phyloP scores from a whole-genome alignment of 2,113 vertebrate species.

The Chamaetylas fuelleborni region DNA sequence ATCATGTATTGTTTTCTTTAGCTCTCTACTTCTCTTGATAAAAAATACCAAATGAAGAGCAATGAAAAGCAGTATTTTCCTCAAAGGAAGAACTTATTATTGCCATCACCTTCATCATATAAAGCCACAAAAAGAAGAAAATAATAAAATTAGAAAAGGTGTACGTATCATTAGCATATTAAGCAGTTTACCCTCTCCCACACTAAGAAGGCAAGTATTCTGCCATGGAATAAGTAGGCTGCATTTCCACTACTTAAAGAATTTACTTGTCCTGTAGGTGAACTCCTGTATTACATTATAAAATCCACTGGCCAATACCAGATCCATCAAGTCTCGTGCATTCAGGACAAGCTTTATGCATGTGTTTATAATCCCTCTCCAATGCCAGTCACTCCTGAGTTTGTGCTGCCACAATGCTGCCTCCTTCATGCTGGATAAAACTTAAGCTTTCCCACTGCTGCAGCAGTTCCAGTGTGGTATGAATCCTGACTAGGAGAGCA shows the following conservation, averaged over 20 bases:
- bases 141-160: not conserved
- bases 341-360: not conserved
- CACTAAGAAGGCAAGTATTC: rapidly evolving
- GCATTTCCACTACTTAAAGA: not conserved
- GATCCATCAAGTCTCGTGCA: not conserved
- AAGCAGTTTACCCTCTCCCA: not conserved
- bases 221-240: not conserved
- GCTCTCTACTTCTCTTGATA: not conserved
- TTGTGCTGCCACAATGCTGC: not conserved
- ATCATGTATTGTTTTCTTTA: not conserved
- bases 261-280: not conserved
- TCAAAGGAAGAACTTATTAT: not conserved
- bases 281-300: not conserved
- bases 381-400: not conserved
- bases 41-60: not conserved
- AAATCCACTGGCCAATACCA: not conserved
- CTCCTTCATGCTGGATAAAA: not conserved
- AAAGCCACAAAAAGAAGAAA: not conserved
- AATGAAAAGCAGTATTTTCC: not conserved
- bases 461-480: not conserved
- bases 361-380: not conserved
- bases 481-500: not conserved
- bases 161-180: not conserved
- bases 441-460: not conserved
- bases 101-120: not conserved